Conservation (phyloP, 1,140 invertebrate genomes). For the Papilio helenus region DNA sequence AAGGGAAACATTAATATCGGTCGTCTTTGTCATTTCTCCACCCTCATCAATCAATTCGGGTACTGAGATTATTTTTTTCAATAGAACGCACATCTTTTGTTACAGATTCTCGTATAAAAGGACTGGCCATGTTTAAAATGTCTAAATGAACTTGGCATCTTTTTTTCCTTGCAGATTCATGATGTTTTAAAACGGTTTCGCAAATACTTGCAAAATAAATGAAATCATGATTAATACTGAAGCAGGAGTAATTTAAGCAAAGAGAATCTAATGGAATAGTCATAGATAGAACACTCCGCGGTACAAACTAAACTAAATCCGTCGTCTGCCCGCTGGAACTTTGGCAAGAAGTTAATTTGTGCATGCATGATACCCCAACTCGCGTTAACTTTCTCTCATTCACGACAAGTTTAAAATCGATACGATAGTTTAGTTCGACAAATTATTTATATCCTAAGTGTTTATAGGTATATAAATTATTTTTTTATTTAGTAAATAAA, state of each 20-base stretch:
- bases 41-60: conserved; percentile 32
- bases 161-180: not conserved
- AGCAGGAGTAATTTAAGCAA: not conserved
- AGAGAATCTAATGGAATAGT: not conserved
- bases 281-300: not conserved
- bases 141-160: conserved; percentile 16
- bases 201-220: not conserved
- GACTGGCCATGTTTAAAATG: conserved; percentile 10
- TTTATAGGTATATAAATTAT: not conserved
- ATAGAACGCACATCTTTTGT: conserved; percentile 26
- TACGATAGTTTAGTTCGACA: not conserved
- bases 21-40: conserved; percentile 29
- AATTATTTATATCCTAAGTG: not conserved
- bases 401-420: not conserved
- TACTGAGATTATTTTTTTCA: conserved; percentile 27
- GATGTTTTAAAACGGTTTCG: not conserved
- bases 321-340: not conserved
- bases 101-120: not conserved
- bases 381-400: not conserved
- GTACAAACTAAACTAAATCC: not conserved
- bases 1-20: conserved; percentile 30
- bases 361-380: conserved; percentile 5
- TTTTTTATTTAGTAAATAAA: no score
- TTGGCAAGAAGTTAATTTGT: conserved; percentile 12
- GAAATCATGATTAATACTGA: not conserved